Evolutionary conservation across 2,113 vertebrate species (phyloP).

Genomic region (Orthochromis malagaraziensis): DNA sequence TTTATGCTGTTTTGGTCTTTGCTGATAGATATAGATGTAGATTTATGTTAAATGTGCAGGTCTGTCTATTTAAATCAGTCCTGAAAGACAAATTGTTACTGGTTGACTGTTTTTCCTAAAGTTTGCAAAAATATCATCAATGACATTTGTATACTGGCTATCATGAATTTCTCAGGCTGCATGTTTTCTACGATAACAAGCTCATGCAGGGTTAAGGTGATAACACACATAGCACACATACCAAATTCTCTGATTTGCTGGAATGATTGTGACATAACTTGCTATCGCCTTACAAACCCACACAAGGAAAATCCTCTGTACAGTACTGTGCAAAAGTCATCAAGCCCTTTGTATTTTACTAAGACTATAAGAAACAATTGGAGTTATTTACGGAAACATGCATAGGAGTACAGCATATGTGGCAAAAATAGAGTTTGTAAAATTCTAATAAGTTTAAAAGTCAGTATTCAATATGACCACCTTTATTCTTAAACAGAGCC

Average conservation of each 20-base stretch:
- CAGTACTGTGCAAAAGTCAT: not conserved
- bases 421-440: not conserved
- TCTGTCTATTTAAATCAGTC: not conserved
- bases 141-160: not conserved
- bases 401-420: not conserved
- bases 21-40: not conserved
- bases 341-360: not conserved
- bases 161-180: not conserved
- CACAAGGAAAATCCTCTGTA: not conserved
- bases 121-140: not conserved
- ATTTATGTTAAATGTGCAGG: not conserved
- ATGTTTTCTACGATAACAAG: not conserved
- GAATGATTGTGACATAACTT: not conserved
- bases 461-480: not conserved
- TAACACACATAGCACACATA: not conserved
- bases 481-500: not conserved
- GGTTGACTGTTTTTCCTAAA: not conserved
- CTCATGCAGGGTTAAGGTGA: not conserved
- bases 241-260: not conserved
- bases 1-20: not conserved
- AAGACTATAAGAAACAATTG: not conserved
- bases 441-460: too few species aligned
- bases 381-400: not conserved
- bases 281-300: constrained; percentile 19
- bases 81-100: not conserved